A percentile compares a stretch with the other conserved stretches of the same genome.
Evolutionary conservation across 2,888 invertebrate species (phyloP).

Genomic region (Chesias legatella): DNA sequence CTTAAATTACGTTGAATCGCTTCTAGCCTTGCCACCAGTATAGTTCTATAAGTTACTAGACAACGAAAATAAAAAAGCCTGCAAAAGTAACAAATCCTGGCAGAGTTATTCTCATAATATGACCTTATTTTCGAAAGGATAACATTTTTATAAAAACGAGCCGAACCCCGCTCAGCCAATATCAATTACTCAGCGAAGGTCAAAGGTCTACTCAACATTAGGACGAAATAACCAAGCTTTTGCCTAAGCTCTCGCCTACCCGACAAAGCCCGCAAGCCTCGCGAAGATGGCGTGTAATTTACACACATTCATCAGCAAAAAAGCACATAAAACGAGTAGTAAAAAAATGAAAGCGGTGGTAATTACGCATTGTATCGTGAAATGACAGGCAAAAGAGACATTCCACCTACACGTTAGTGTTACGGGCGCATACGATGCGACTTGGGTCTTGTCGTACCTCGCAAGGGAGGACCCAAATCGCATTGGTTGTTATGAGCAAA

Average conservation of each 20-base stretch:
- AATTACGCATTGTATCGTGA: slow-evolving; percentile 37
- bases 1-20: too few species aligned
- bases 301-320: slow-evolving; percentile 35
- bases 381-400: too few species aligned
- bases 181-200: slow-evolving; percentile 29
- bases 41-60: not conserved
- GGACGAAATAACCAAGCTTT: slow-evolving; percentile 6
- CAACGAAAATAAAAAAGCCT: not conserved
- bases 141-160: slow-evolving; percentile 22
- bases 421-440: too few species aligned
- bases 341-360: slow-evolving; percentile 32
- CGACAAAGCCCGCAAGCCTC: slow-evolving; percentile 3
- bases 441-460: too few species aligned
- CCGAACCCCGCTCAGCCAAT: slow-evolving; percentile 21
- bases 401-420: too few species aligned
- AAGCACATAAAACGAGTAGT: slow-evolving; percentile 18
- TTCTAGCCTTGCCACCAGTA: too few species aligned
- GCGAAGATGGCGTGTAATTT: slow-evolving; percentile 11
- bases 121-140: slow-evolving; percentile 20
- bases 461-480: too few species aligned
- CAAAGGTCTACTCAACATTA: slow-evolving; percentile 18
- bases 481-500: too few species aligned
- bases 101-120: slow-evolving; percentile 6
- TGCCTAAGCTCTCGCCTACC: slow-evolving; percentile 3
- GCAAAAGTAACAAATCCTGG: not conserved